Conservation (phyloP, 1,140 invertebrate species). For the Neoseiulus cucumeris region DNA sequence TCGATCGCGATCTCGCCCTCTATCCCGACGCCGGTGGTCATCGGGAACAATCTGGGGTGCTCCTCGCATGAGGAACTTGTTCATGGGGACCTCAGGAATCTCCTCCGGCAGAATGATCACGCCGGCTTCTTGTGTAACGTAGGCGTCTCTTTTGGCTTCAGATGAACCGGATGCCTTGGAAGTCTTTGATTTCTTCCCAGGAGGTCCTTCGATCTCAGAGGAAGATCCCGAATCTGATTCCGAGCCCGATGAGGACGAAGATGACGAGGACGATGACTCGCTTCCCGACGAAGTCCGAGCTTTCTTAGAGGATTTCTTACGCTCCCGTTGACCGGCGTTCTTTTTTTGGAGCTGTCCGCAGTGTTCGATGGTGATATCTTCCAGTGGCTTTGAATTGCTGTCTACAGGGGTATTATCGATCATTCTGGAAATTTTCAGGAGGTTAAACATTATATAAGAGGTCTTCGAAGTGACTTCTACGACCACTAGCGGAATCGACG, state of each 20-base stretch:
- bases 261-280: slow-evolving; percentile 17
- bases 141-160: slow-evolving; percentile 10
- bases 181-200: neutral
- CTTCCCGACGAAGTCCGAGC: neutral
- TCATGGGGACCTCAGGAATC: slow-evolving; percentile 66
- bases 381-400: slow-evolving; percentile 58
- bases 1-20: too few species aligned
- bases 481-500: too few species aligned
- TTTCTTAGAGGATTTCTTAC: neutral
- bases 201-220: too few species aligned
- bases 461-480: too few species aligned
- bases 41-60: slow-evolving; percentile 7
- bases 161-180: neutral
- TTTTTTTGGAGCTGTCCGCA: slow-evolving; percentile 82
- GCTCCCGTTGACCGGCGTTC: neutral
- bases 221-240: too few species aligned
- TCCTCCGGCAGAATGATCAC: slow-evolving; percentile 67
- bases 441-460: too few species aligned
- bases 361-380: slow-evolving; percentile 64
- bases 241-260: too few species aligned
- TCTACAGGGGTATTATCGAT: slow-evolving; percentile 53
- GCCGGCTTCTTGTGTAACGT: slow-evolving; percentile 27
- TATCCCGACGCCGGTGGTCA: too few species aligned
- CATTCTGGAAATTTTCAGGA: slow-evolving; percentile 16
- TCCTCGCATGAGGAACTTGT: slow-evolving; percentile 26